Conservation (phyloP, 1,140 invertebrate species). For the Aphaenogaster ashmeadi region DNA sequence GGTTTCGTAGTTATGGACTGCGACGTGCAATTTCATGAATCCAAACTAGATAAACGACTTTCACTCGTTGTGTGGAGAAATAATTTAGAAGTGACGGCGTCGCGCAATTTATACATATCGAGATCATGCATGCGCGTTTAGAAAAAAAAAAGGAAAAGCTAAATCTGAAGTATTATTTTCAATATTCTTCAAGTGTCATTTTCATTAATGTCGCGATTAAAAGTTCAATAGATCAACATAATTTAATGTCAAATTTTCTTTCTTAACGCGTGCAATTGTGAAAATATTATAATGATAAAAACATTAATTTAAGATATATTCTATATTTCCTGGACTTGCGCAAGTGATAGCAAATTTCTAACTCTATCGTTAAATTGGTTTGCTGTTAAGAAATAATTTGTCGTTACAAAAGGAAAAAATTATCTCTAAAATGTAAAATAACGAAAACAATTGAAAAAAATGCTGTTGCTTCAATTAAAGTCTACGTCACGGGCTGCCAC, state of each 20-base stretch:
- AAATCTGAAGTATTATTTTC: background rate
- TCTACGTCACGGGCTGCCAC: too few species aligned
- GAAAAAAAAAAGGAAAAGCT: background rate
- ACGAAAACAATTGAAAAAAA: too few species aligned
- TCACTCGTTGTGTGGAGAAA: background rate
- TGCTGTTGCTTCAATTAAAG: too few species aligned
- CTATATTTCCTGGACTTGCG: background rate
- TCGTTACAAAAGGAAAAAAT: background rate
- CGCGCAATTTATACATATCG: background rate
- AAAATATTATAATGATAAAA: constrained; percentile 1
- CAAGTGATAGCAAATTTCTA: background rate
- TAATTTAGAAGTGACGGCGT: background rate
- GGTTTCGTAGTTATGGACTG: background rate
- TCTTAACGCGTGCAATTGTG: background rate
- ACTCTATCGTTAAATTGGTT: background rate
- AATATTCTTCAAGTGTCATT: background rate
- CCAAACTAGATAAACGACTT: constrained; percentile 24
- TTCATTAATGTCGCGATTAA: background rate
- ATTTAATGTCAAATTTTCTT: background rate
- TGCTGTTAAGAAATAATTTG: background rate
- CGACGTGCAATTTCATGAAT: background rate
- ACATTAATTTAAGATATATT: background rate
- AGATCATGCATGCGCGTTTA: background rate
- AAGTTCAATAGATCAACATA: background rate
- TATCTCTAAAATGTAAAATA: background rate